A percentile compares a stretch with the other conserved stretches of the same genome.
phyloP scores from a whole-genome alignment of 92 coral and sea anemone species.

The Anthopleura xanthogrammica region DNA sequence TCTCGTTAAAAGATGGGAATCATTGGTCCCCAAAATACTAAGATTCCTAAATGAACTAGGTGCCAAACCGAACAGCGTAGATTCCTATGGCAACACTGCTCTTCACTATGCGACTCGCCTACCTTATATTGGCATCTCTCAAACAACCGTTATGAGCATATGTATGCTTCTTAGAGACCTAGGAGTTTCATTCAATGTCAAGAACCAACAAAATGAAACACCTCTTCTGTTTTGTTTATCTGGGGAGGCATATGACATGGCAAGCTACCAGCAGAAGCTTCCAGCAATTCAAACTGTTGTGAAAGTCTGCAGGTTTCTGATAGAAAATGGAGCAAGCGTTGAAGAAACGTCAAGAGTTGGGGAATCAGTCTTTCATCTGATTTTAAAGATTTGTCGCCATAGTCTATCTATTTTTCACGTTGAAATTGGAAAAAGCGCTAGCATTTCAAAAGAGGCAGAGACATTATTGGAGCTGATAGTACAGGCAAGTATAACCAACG shows the following conservation, averaged over 20 bases:
- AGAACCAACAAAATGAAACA: not conserved
- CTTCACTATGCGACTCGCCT: slow-evolving; percentile 9
- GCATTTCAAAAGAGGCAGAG: not conserved
- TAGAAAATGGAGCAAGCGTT: not conserved
- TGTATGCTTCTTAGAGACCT: not conserved
- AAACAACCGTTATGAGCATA: slow-evolving; percentile 4
- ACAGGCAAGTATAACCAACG: not conserved
- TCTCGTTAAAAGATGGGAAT: no score
- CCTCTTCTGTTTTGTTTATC: slow-evolving; percentile 1
- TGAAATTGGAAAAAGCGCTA: not conserved
- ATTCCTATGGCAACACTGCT: slow-evolving; percentile 34
- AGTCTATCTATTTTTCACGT: not conserved
- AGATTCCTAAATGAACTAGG: not conserved
- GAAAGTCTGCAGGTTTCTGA: not conserved
- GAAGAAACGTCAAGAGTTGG: not conserved
- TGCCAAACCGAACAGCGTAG: slow-evolving; percentile 2
- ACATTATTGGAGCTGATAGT: not conserved
- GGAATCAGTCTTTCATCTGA: slow-evolving; percentile 1
- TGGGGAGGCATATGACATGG: not conserved
- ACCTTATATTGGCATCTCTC: slow-evolving; percentile 18
- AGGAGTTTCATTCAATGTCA: not conserved
- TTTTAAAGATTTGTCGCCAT: not conserved
- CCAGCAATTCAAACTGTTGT: slow-evolving; percentile 3
- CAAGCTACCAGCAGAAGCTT: not conserved
- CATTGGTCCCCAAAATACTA: not conserved